These are phyloP conservation scores for Melieria crassipennis DNA, from an alignment of 2,888 invertebrate species.

Conservation along the genomic window DNA sequence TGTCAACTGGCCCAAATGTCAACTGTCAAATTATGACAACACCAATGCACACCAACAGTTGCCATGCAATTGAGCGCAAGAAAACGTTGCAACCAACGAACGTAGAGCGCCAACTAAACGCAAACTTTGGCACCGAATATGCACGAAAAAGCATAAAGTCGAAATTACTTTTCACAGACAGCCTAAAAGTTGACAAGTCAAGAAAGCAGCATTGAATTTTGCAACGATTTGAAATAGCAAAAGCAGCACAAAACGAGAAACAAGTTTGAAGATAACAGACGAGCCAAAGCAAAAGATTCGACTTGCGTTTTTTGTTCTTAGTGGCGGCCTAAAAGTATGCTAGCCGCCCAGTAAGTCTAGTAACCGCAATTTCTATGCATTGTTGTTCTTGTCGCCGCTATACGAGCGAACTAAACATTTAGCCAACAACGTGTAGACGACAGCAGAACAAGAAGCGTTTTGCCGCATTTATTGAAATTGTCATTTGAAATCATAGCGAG, in stretches of 20 bases:
- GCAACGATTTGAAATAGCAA: background rate
- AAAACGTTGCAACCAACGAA: background rate
- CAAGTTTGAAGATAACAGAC: background rate
- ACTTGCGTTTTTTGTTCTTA: background rate
- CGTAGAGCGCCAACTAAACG: background rate
- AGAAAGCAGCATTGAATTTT: background rate
- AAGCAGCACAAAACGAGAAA: background rate
- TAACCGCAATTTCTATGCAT: constrained; percentile 11
- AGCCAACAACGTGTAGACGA: background rate
- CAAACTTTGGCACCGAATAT: background rate
- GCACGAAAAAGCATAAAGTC: constrained; percentile 14
- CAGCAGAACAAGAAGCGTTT: background rate
- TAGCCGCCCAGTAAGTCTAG: constrained; percentile 60
- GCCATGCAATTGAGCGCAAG: background rate
- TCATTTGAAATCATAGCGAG: too few species aligned
- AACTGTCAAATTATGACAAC: constrained; percentile 33
- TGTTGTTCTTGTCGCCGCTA: constrained; percentile 29
- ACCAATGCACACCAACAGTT: background rate
- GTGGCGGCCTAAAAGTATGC: constrained; percentile 18
- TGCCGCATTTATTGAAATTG: too few species aligned
- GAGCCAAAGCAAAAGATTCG: background rate
- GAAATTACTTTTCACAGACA: constrained; percentile 5
- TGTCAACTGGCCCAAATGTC: constrained; percentile 33
- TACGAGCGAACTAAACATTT: constrained; percentile 6
- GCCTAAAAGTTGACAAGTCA: constrained; percentile 16